Evolutionary conservation across 2,113 vertebrate genomes (phyloP), one percentile per base, ranked within the genome.

Genomic region (Gnathonemus echidnorhynchus): DNA sequence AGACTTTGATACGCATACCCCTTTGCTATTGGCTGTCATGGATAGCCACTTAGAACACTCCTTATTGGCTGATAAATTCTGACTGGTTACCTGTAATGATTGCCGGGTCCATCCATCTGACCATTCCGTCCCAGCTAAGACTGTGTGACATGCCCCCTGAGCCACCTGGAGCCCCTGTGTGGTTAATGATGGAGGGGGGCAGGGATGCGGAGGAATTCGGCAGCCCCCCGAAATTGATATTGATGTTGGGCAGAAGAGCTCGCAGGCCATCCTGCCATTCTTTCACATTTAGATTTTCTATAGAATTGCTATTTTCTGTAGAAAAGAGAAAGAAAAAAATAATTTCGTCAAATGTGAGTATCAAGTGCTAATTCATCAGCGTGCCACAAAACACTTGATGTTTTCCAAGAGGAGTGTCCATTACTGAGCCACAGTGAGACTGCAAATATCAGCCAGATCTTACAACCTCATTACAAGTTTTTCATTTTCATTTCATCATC

Each of bases 211-310:
- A 96, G 94, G 97, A 97, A 97, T 98, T 99, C 94, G 97, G 98
- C 95, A 99, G 97, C 95, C 98, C 98, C 96, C 98, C 98, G 94
- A 99, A 99, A 97, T 97, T 99, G 97, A 99, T 99, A 96, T 99
- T 99, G 96, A 99, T 99, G 96, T 99, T 99, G 95, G 98, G 98
- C 95, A 99, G 96, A 95, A 99, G 98, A 94, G 98, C 98, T 97
- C 98, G 97, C 92, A 99, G 97, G 94, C 98, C 98, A 93, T 99
- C 98, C 97, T 99, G 98, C 98, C 98, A 99, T 96, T 99, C 98
- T 97, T 99, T 99, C 96, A 99, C 96, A 97, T 98, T 99, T 97
- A 99, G 97, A 96, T 97, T 98, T 92, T 99, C 98, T 97, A 98
- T 96, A 96, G 98, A 99, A 97, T 97, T 96, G 94, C 97, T 98